Conservation (phyloP, 64 coral and sea anemone genomes). For the Montipora cactus region DNA sequence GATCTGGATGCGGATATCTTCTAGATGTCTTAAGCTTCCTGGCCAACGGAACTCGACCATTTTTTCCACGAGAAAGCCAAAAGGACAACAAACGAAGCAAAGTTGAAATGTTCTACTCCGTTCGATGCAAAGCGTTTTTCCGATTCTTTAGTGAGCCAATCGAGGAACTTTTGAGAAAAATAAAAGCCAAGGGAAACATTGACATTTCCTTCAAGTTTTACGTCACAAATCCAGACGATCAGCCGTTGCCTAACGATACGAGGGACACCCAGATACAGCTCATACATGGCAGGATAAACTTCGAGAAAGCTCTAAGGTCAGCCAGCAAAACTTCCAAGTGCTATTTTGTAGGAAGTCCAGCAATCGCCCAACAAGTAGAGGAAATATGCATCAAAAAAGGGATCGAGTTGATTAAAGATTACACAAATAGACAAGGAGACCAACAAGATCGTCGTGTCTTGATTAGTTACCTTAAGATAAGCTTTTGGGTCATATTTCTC, state of each 20-base stretch:
- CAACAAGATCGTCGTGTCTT: slow-evolving; percentile 28
- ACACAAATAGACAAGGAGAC: slow-evolving; percentile 58
- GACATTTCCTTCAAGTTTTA: slow-evolving; percentile 46
- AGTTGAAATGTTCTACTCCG: slow-evolving; percentile 69
- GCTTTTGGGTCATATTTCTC: slow-evolving; percentile 43
- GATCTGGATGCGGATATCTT: slow-evolving; percentile 73
- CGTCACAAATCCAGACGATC: slow-evolving; percentile 19
- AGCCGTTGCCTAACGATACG: background rate
- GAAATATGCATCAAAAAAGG: slow-evolving; percentile 56
- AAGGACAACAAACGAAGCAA: background rate
- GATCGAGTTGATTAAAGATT: slow-evolving; percentile 39
- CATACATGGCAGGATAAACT: slow-evolving; percentile 43
- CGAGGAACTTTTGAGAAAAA: slow-evolving; percentile 26
- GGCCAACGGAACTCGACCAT: slow-evolving; percentile 34
- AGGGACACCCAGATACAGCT: slow-evolving; percentile 11
- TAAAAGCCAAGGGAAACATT: slow-evolving; percentile 42
- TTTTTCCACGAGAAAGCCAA: background rate
- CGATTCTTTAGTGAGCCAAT: slow-evolving; percentile 11
- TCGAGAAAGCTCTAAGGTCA: slow-evolving; percentile 44
- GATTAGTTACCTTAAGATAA: slow-evolving; percentile 63
- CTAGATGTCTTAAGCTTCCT: slow-evolving; percentile 70
- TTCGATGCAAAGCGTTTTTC: slow-evolving; percentile 55
- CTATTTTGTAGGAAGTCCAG: slow-evolving; percentile 78
- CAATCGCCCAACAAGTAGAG: slow-evolving; percentile 43
- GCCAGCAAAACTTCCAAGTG: slow-evolving; percentile 42